Conservation (phyloP, 1,140 invertebrate species). For the Euwallacea similis region DNA sequence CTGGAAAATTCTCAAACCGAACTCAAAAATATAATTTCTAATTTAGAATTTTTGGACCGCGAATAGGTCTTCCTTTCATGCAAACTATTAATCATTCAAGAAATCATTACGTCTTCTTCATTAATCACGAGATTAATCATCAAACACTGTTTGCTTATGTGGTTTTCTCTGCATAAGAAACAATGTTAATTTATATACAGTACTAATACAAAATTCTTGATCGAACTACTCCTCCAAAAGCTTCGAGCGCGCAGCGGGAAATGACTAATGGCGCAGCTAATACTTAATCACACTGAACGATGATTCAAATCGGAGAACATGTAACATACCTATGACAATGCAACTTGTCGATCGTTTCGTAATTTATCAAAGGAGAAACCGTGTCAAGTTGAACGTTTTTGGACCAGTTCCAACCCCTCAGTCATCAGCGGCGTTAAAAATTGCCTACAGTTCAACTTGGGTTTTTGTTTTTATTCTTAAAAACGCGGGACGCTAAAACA, state of each 20-base stretch:
- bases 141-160: too few species aligned
- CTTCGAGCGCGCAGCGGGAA: background rate
- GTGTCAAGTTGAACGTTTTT: constrained; percentile 30
- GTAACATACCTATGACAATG: constrained; percentile 4
- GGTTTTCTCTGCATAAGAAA: background rate
- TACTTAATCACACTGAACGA: background rate
- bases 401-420: constrained; percentile 9
- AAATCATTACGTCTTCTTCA: too few species aligned
- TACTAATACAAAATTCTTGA: background rate
- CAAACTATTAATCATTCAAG: too few species aligned
- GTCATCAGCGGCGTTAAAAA: background rate
- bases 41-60: too few species aligned
- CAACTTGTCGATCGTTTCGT: constrained; percentile 10
- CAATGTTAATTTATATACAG: background rate
- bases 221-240: too few species aligned
- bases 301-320: background rate
- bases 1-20: too few species aligned
- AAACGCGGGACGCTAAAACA: background rate
- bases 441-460: constrained; percentile 1
- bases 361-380: constrained; percentile 12
- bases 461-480: constrained; percentile 11
- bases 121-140: too few species aligned
- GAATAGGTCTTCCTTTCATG: too few species aligned
- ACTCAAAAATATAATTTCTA: too few species aligned
- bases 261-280: background rate